phyloP scores from a whole-genome alignment of 1,140 invertebrate genomes.

The Drosophila leontia region DNA sequence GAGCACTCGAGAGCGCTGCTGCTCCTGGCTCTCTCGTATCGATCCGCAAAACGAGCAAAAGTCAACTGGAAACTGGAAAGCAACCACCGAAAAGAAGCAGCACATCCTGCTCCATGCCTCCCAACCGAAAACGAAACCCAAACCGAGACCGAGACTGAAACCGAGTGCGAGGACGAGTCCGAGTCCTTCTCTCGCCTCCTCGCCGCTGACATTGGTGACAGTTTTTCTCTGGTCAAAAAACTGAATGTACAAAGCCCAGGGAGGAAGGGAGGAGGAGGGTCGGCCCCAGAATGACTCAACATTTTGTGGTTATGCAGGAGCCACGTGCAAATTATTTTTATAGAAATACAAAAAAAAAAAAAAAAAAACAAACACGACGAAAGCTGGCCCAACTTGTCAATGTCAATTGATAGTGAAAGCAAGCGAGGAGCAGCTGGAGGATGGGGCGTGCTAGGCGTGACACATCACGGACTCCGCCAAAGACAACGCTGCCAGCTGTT shows the following conservation, averaged over 20 bases:
- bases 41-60: conserved; percentile 74
- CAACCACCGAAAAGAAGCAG: conserved; percentile 68
- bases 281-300: conserved; percentile 64
- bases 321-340: conserved; percentile 72
- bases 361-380: conserved; percentile 13
- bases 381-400: conserved; percentile 62
- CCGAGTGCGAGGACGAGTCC: not conserved
- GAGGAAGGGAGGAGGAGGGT: conserved; percentile 4
- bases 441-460: conserved; percentile 25
- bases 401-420: conserved; percentile 74
- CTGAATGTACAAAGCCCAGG: conserved; percentile 42
- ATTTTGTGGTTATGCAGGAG: conserved; percentile 79
- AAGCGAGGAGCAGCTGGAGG: not conserved
- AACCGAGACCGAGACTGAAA: conserved; percentile 1
- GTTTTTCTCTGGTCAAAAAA: conserved; percentile 66
- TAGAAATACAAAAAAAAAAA: conserved; percentile 30
- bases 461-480: conserved; percentile 35
- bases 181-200: not conserved
- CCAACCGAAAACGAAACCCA: not conserved
- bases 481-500: conserved; percentile 65
- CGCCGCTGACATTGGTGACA: conserved; percentile 68
- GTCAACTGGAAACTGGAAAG: conserved; percentile 81
- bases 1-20: conserved; percentile 27
- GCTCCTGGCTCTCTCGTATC: conserved; percentile 46
- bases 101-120: conserved; percentile 32